Base-by-base conservation (phyloP, 2,797 vertebrate species). In the Peromyscus melanophrys region DNA sequence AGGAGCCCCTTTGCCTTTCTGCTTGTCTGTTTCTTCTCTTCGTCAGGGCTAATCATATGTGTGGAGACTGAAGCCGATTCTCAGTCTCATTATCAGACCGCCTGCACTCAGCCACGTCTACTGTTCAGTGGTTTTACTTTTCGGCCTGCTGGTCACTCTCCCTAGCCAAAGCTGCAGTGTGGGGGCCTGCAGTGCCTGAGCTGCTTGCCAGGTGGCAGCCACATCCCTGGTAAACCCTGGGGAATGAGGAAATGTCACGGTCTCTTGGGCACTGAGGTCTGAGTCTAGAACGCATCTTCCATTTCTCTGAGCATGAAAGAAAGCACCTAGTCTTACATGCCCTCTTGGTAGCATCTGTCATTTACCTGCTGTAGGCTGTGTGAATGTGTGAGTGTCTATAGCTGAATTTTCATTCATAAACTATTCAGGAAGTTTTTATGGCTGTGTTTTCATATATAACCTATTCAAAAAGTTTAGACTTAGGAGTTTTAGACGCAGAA, bases 391-490 rank as follows among this genome's bases (percentile, higher is more conserved):
- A 67, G 37, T 65, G 55, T 83, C 73, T 88, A 82, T 76, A 52
- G 31, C 65, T 81, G 0, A 92, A 11, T 46, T 90, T 97, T 89
- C 17, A 71, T 17, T 81, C 34, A 57, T 12, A 55, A 4, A 52
- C 46, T 52, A 11, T 89, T 37, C 31, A 46, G 46, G 46, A 46
- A 46, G 46, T 46, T 46, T 9, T 46, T 46, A 46, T 46, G 46
- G 40, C 65, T 82, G 0, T 92, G 9, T 46, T 90, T 97, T 89
- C 23, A 71, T 17, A 85, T 21, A 57, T 8, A 59, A 8, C 6
- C 27, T 31, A 19, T 87, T 40, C 37, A 83, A 77, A 57, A 87
- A 75, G 16, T 71, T 96, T 96, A 61, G 52, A 84, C 27, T 85
- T 16, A 67, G 52, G 55, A 43, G 9, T 92, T 95, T 82, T 92